Base-by-base conservation (phyloP, 92 coral and sea anemone species). In the Porites cylindrica region DNA sequence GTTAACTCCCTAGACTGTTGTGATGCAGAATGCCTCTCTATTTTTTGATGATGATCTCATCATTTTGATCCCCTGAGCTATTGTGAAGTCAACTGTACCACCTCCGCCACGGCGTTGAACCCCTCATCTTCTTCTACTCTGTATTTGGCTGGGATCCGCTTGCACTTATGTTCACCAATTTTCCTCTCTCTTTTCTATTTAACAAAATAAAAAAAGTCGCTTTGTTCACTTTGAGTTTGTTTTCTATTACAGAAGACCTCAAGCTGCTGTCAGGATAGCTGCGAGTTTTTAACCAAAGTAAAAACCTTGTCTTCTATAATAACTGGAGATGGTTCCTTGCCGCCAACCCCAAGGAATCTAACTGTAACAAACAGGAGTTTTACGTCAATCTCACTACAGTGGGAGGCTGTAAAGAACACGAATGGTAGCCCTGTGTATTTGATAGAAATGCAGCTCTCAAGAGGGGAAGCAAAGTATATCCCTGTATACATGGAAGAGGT, bases 351-450 rank as follows among this genome's bases (percentile, higher is more conserved):
- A 13, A 51, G 63, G 13, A 24, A 14, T 50, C 75, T 63, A 50
- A 80, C 63, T 4, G 75, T 51, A 5, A 66, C 51, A 12, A 80
- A 19, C 51, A 66, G 4, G 64, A 53, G 10, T 23, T 66, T 80
- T 10, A 80, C 74, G 7, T 80, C 84, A 20, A 51, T 80, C 24
- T 47, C 75, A 14, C 51, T 80, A 64, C 19, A 66, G 47, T 80
- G 84, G 84, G 50, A 10, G 10, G 64, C 63, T 51, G 75, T 65
- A 21, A 58, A 7, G 17, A 80, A 80, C 52, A 14, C 63, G 16
- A 80, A 13, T 67, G 84, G 75, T 21, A 23, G 74, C 1, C 18
- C 51, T 13, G 84, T 80, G 32, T 80, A 80, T 75, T 7, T 80
- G 6, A 21, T 80, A 10, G 64, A 67, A 80, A 10, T 80, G 26